phyloP scores from a whole-genome alignment of 2,113 vertebrate species.

The Lanius ludovicianus region DNA sequence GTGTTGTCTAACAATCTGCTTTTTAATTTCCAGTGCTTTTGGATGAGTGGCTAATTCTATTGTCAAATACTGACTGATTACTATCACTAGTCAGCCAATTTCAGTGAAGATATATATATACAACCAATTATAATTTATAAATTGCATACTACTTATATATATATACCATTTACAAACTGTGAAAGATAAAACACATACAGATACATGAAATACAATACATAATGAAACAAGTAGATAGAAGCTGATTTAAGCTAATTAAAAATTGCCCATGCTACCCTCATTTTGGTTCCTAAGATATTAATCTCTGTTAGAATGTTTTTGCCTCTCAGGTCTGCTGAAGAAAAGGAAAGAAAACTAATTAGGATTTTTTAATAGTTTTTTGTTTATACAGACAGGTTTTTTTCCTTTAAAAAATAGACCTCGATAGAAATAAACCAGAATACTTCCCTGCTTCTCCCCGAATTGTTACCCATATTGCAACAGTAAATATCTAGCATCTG shows the following conservation, averaged over 20 bases:
- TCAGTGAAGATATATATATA: not conserved
- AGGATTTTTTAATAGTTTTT: not conserved
- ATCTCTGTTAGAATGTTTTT: not conserved
- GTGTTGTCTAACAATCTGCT: not conserved
- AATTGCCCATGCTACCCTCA: not conserved
- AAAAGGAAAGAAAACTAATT: not conserved
- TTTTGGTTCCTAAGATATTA: not conserved
- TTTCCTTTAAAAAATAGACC: not conserved
- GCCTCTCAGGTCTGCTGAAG: not conserved
- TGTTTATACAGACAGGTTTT: rapidly evolving
- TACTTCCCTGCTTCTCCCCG: not conserved
- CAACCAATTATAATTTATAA: not conserved
- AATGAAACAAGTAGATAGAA: not conserved
- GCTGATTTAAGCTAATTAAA: not conserved
- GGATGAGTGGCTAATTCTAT: not conserved
- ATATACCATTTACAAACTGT: not conserved
- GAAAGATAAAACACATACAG: not conserved
- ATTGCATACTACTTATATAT: not conserved
- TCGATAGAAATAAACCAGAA: not conserved
- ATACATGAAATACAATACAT: not conserved
- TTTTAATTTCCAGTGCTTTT: not conserved
- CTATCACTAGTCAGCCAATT: not conserved
- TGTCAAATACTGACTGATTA: not conserved
- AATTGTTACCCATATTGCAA: not conserved
- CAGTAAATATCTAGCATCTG: not conserved